A percentile compares a stretch with the other conserved stretches of the same genome.
phyloP scores from a whole-genome alignment of 2,113 vertebrate genomes.

The Delphinapterus leucas region DNA sequence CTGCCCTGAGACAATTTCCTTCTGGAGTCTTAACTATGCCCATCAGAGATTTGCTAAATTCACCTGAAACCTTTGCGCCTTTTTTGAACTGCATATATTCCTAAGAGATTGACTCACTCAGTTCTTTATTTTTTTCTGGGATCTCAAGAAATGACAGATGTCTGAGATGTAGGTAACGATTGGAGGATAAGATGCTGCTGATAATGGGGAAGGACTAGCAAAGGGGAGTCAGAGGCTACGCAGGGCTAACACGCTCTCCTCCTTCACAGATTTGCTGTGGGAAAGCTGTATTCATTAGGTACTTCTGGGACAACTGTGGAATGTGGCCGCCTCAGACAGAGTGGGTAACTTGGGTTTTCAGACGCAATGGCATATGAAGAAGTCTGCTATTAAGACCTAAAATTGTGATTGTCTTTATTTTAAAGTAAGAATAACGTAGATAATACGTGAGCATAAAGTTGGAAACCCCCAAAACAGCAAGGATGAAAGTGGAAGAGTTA shows the following conservation, averaged over 20 bases:
- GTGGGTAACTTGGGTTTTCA: neutral
- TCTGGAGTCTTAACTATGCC: neutral
- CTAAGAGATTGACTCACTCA: neutral
- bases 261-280: neutral
- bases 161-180: neutral
- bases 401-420: neutral
- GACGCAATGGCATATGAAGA: neutral
- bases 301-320: neutral
- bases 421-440: neutral
- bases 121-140: neutral
- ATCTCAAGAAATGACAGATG: neutral
- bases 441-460: neutral
- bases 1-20: neutral
- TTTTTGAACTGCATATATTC: neutral
- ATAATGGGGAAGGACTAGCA: neutral
- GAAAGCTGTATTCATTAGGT: neutral
- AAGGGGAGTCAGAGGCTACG: neutral
- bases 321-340: neutral
- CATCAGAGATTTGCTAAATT: neutral
- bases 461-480: neutral
- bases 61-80: neutral
- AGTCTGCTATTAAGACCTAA: neutral
- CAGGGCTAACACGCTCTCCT: neutral
- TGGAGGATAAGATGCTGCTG: neutral
- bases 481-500: neutral